phyloP scores from a whole-genome alignment of 92 coral and sea anemone species.

The Plumapathes pennacea region DNA sequence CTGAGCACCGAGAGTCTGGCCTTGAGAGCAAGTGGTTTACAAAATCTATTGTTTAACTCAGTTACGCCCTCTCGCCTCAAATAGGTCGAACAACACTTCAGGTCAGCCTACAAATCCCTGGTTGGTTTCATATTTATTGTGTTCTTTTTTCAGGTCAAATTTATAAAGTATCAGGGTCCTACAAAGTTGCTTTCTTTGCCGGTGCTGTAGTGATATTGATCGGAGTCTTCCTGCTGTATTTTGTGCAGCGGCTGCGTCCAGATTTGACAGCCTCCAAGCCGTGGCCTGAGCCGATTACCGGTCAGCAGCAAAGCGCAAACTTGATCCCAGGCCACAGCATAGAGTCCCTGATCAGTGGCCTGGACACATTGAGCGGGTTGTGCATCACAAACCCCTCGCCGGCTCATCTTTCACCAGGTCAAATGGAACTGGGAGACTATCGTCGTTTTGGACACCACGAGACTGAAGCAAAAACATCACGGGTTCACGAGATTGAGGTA shows the following conservation, averaged over 20 bases:
- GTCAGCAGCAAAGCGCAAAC: constrained; percentile 27
- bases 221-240: constrained; percentile 54
- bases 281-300: not conserved
- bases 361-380: constrained; percentile 67
- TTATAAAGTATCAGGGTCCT: constrained; percentile 63
- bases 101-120: no score
- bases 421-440: constrained; percentile 9
- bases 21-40: no score
- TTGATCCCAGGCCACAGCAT: constrained; percentile 50
- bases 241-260: constrained; percentile 72
- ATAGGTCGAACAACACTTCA: no score
- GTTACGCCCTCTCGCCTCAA: no score
- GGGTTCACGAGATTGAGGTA: no score
- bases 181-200: constrained; percentile 47
- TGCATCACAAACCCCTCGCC: constrained; percentile 44
- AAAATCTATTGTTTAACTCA: no score
- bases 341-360: constrained; percentile 55
- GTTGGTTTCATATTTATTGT: no score
- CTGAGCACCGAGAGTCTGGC: no score
- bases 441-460: constrained; percentile 43
- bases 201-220: constrained; percentile 49
- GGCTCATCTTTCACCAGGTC: constrained; percentile 27
- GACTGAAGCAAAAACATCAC: no score
- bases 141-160: constrained; percentile 44
- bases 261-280: constrained; percentile 27